Conservation (phyloP, 1,140 invertebrate genomes). For the Hylyphantes graminicola region DNA sequence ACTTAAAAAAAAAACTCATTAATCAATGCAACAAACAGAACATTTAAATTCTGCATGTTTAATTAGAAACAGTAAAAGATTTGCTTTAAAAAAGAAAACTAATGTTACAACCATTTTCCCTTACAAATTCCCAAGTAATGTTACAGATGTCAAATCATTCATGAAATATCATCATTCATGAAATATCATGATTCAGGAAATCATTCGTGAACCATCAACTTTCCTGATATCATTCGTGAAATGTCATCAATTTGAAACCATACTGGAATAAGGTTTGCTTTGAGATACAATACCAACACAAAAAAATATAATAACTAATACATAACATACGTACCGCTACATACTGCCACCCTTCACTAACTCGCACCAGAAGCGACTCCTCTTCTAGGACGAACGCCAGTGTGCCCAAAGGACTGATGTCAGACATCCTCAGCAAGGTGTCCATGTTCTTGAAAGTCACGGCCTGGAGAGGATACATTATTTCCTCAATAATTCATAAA, state of each 20-base stretch:
- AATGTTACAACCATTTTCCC: no score
- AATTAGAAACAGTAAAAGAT: no score
- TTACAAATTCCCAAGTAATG: no score
- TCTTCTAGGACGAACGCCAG: constrained; percentile 91
- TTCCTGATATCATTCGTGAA: background rate
- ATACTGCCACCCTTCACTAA: constrained; percentile 92
- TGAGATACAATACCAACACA: background rate
- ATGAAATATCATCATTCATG: no score
- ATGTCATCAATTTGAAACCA: background rate
- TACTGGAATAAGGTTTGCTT: no score
- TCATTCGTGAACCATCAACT: background rate
- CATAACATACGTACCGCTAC: constrained; percentile 79
- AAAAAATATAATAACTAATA: background rate
- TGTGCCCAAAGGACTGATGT: constrained; percentile 85
- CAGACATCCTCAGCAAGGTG: constrained; percentile 76
- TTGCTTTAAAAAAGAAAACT: no score
- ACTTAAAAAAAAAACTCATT: no score
- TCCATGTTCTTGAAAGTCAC: constrained; percentile 65
- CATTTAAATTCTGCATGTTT: no score
- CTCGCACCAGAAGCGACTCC: constrained; percentile 87
- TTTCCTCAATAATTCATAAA: no score
- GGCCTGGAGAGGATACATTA: constrained; percentile 47
- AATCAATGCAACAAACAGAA: no score
- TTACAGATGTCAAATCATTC: no score
- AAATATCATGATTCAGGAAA: no score